Evolutionary conservation across 2,888 invertebrate genomes (phyloP).

Genomic region (Ceramica pisi): DNA sequence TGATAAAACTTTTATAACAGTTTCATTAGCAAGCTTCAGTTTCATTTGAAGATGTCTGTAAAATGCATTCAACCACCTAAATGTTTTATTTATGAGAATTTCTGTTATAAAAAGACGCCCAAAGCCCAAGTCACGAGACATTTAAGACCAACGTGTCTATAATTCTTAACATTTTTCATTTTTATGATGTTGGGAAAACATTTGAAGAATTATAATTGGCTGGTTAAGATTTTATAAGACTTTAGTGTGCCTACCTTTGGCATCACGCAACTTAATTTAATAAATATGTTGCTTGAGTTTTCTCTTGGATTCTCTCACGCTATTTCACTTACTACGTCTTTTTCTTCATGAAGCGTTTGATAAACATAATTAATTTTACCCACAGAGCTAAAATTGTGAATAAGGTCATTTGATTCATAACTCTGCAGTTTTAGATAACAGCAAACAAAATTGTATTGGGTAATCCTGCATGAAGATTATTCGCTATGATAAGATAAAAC

Average conservation of each 20-base stretch:
- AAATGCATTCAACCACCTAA: not conserved
- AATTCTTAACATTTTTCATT: conserved; percentile 13
- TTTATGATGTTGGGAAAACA: conserved; percentile 1
- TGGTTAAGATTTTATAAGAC: conserved; percentile 13
- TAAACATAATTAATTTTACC: conserved; percentile 10
- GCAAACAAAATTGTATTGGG: conserved; percentile 30
- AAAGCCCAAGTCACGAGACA: not conserved
- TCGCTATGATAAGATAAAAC: conserved; percentile 27
- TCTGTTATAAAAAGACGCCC: not conserved
- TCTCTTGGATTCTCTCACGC: conserved; percentile 44
- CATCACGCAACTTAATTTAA: conserved; percentile 28
- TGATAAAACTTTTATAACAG: not conserved
- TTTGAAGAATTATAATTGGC: conserved; percentile 47
- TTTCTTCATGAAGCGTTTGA: conserved; percentile 3
- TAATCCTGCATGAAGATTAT: conserved; percentile 36
- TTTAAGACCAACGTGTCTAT: conserved; percentile 1
- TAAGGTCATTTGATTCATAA: conserved; percentile 14
- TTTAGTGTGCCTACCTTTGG: conserved; percentile 8
- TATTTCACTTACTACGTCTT: not conserved
- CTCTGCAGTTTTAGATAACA: conserved; percentile 35
- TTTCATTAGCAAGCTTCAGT: not conserved
- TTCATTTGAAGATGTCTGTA: not conserved
- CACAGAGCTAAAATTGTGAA: not conserved
- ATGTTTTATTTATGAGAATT: not conserved
- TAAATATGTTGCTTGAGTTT: conserved; percentile 13